These are phyloP conservation scores for Formica aserva DNA, from an alignment of 2,888 invertebrate species.

Conservation along the genomic window DNA sequence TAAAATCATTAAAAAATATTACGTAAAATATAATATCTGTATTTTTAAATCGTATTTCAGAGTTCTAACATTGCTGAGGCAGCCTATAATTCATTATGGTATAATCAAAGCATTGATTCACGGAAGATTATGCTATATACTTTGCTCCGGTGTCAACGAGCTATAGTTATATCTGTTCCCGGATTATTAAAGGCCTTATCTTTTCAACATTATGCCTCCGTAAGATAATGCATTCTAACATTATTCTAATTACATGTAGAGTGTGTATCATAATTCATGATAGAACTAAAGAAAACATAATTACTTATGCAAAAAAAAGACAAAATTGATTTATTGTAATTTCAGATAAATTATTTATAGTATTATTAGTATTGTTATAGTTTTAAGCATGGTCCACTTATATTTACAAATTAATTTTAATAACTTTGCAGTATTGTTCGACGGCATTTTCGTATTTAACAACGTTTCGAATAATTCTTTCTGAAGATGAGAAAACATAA, in stretches of 20 bases:
- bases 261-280: background rate
- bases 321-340: background rate
- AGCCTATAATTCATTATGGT: constrained; percentile 60
- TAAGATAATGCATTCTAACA: constrained; percentile 14
- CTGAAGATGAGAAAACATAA: background rate
- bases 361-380: background rate
- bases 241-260: background rate
- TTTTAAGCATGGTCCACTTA: background rate
- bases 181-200: constrained; percentile 64
- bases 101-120: background rate
- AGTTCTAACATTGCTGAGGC: background rate
- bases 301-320: background rate
- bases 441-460: constrained; percentile 29
- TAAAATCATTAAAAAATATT: background rate
- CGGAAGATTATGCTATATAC: constrained; percentile 49
- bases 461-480: constrained; percentile 23
- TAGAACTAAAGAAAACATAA: background rate
- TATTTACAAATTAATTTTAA: background rate
- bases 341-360: no score
- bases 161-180: constrained; percentile 45
- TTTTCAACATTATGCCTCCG: constrained; percentile 70
- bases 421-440: constrained; percentile 14
- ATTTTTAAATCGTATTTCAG: constrained; percentile 30
- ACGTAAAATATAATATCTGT: background rate
- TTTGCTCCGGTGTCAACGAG: constrained; percentile 56